Percentiles rank a stretch among this genome's conserved stretches.
Evolutionary conservation across 2,888 invertebrate species (phyloP).

Genomic region (Teinopalpus imperialis): DNA sequence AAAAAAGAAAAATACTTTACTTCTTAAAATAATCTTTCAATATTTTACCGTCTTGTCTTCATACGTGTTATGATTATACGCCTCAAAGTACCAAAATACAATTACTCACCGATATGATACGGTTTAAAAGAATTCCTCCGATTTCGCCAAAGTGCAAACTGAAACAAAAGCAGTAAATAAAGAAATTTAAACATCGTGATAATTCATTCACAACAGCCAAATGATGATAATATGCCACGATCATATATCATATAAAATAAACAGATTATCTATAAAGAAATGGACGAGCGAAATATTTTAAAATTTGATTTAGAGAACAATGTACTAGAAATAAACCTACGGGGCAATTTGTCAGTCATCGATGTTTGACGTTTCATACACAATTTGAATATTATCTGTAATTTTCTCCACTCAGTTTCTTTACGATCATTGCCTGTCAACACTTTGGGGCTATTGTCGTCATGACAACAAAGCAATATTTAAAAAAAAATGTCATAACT

Average conservation of each 20-base stretch:
- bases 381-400: conserved; percentile 45
- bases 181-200: conserved; percentile 58
- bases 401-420: conserved; percentile 53
- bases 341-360: conserved; percentile 68
- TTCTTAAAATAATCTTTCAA: conserved; percentile 33
- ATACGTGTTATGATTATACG: conserved; percentile 19
- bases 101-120: conserved; percentile 25
- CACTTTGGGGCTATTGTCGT: conserved; percentile 62
- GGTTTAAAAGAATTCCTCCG: conserved; percentile 37
- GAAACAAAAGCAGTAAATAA: conserved; percentile 69
- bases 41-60: conserved; percentile 23
- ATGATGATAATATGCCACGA: conserved; percentile 60
- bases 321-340: conserved; percentile 39
- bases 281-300: conserved; percentile 28
- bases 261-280: conserved; percentile 54
- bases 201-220: conserved; percentile 49
- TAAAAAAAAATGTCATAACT: conserved; percentile 31
- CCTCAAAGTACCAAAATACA: conserved; percentile 24
- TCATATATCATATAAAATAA: conserved; percentile 58
- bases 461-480: conserved; percentile 48
- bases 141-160: conserved; percentile 24
- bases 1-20: conserved; percentile 21
- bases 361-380: conserved; percentile 26
- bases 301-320: conserved; percentile 40
- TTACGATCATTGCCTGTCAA: conserved; percentile 67